These are phyloP conservation scores for Poeciliopsis retropinna DNA, from an alignment of 2,113 vertebrate genomes.

Conservation along the genomic window DNA sequence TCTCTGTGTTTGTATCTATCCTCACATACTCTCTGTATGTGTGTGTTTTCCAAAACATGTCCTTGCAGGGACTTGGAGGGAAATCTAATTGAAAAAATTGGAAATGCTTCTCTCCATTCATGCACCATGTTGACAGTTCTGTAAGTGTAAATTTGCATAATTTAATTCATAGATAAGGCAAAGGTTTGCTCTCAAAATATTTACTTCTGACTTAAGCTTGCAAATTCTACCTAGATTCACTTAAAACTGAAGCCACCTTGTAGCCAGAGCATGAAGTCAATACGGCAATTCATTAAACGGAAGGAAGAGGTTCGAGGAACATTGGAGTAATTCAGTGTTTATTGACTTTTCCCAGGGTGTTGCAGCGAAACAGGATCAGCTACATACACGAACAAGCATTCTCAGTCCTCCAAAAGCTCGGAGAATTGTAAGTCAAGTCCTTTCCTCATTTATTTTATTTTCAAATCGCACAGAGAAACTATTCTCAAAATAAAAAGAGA, in stretches of 20 bases:
- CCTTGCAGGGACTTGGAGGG: slow-evolving; percentile 90
- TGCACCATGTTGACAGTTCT: slow-evolving; percentile 92
- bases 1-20: not conserved
- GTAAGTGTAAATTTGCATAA: slow-evolving; percentile 81
- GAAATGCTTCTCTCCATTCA: slow-evolving; percentile 88
- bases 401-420: slow-evolving; percentile 87
- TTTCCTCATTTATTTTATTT: not conserved
- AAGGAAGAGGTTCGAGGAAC: slow-evolving; percentile 4
- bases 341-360: slow-evolving; percentile 80
- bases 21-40: slow-evolving; percentile 10
- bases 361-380: slow-evolving; percentile 90
- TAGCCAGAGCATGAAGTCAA: not conserved
- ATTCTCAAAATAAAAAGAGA: not conserved
- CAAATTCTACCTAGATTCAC: slow-evolving; percentile 16
- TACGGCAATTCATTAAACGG: slow-evolving; percentile 7
- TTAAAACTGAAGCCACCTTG: not conserved
- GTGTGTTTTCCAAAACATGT: slow-evolving; percentile 11
- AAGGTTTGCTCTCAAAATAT: slow-evolving; percentile 3
- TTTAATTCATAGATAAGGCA: not conserved
- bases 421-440: slow-evolving; percentile 88
- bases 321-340: not conserved
- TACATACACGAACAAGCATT: slow-evolving; percentile 87
- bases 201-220: not conserved
- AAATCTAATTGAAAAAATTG: slow-evolving; percentile 89
- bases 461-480: not conserved